A percentile compares a stretch with the other conserved stretches of the same genome.
Conservation (phyloP, 1,140 invertebrate species). For the Zaprionus davidi region DNA sequence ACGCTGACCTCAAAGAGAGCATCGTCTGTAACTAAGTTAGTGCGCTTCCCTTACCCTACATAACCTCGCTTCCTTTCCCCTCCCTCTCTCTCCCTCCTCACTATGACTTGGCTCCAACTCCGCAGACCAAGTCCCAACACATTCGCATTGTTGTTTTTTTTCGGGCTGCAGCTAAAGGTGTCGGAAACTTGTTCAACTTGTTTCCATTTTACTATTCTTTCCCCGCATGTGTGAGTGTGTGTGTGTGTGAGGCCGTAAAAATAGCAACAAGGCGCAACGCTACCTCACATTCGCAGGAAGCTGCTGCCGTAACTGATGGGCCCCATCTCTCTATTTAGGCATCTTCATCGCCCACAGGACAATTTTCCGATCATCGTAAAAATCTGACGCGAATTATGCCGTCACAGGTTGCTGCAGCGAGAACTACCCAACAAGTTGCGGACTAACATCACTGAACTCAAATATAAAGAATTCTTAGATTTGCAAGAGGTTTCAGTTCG, state of each 20-base stretch:
- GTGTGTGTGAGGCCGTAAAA: conserved; percentile 50
- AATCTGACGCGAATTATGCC: conserved; percentile 4
- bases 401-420: neutral
- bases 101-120: conserved; percentile 10
- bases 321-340: neutral
- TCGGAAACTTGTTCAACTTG: conserved; percentile 82
- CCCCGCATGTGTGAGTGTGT: conserved; percentile 11
- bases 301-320: neutral
- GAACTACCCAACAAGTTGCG: neutral
- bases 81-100: neutral
- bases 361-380: conserved; percentile 7
- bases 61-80: neutral
- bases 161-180: conserved; percentile 68
- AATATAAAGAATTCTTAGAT: too few relatives aligned
- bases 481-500: too few relatives aligned
- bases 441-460: too few relatives aligned
- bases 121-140: conserved; percentile 42
- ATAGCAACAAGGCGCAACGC: conserved; percentile 53
- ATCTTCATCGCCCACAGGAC: conserved; percentile 2
- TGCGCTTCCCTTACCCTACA: conserved; percentile 7
- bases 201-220: conserved; percentile 74
- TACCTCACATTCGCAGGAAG: conserved; percentile 40
- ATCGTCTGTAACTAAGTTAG: conserved; percentile 64
- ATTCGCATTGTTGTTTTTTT: conserved; percentile 63
- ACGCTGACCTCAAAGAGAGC: neutral